Conservation (phyloP, 1,140 invertebrate species). For the Pseudomyrmex sp. region DNA sequence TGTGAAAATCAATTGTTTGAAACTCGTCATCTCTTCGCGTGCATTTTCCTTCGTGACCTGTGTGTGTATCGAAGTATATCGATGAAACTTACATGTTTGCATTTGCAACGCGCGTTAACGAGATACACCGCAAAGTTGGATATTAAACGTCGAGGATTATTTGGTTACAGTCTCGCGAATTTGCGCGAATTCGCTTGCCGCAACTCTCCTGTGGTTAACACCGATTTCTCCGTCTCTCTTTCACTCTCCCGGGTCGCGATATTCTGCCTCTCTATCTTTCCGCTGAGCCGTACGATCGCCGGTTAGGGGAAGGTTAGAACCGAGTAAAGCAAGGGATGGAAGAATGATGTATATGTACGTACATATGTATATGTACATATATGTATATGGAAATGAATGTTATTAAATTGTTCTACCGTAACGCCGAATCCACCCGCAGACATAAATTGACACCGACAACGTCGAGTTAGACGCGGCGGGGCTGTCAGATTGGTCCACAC, state of each 20-base stretch:
- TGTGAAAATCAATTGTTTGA: constrained; percentile 5
- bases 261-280: constrained; percentile 14
- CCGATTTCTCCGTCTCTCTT: background rate
- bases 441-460: constrained; percentile 77
- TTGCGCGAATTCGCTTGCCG: constrained; percentile 51
- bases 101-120: constrained; percentile 68
- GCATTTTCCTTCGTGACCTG: background rate
- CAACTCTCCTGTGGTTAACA: background rate
- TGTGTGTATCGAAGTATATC: constrained; percentile 2
- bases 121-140: constrained; percentile 67
- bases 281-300: background rate
- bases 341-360: background rate
- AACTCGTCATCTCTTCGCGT: constrained; percentile 11
- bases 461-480: constrained; percentile 51
- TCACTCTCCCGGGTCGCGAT: background rate
- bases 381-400: constrained; percentile 62
- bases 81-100: constrained; percentile 77
- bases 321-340: background rate
- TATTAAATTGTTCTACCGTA: constrained; percentile 78
- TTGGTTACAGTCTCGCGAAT: constrained; percentile 78
- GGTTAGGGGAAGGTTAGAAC: background rate
- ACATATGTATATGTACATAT: background rate
- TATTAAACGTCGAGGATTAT: constrained; percentile 73
- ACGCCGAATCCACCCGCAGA: constrained; percentile 69
- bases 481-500: constrained; percentile 36